Evolutionary conservation across 1,140 invertebrate species (phyloP), one percentile per base, ranked within the genome.

Genomic region (Drosophila guanche): DNA sequence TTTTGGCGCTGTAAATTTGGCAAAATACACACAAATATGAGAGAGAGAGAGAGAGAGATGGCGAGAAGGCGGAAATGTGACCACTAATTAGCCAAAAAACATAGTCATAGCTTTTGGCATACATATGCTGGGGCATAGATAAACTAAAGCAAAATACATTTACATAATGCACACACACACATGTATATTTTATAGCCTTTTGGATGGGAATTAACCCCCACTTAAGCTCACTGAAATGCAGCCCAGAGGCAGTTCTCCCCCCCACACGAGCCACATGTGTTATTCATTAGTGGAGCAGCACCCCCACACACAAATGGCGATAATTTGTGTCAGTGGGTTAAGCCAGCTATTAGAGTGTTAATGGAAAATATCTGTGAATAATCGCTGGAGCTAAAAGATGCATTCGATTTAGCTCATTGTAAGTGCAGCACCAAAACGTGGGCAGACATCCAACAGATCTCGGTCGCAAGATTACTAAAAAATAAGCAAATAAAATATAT

Each of bases 21-120:
- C 16, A 43, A 43, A 55, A 52, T 27, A 57, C 57, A 51, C 33
- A 25, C 52, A 58, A 23, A 27, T 20, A 45, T 10, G 7, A 37
- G 8, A 12, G 4, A 37, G 10, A 1, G 33, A 3, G 4, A 27
- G 25, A 27, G 25, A 27, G n/a, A 52, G 41, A 25, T 41, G 14
- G 46, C 10, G 33, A 37, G 52, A 33, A 55, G 16, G 16, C 16
- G 1, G 16, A 20, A 46, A 69, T 46, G 33, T 37, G 69, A 33
- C 51, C 70, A 63, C 70, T 74, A 74, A 74, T 74, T 74, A 74
- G 70, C 69, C 46, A n/a, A 47, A 73, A 73, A 73, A 73, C 70
- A 74, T 42, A 47, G 50, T 69, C 66, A 68, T 56, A 48, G 23
- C 62, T 5, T 46, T 23, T 65, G 43, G 58, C 27, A 27, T 22